These are phyloP conservation scores for Ictalurus punctatus DNA, from an alignment of 2,113 vertebrate genomes.

Conservation along the genomic window DNA sequence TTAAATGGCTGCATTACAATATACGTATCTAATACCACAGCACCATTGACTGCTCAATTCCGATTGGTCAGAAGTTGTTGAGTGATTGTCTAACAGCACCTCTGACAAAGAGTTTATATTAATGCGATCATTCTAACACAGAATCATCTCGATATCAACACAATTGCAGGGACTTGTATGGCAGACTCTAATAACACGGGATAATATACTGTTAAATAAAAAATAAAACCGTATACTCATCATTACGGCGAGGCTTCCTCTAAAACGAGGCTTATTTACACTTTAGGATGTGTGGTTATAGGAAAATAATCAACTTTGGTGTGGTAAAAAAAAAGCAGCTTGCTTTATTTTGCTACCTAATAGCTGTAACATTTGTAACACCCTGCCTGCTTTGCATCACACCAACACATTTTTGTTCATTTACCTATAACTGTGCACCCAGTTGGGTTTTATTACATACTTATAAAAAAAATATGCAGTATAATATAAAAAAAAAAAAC, in stretches of 20 bases:
- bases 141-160: background rate
- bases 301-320: background rate
- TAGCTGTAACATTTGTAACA: background rate
- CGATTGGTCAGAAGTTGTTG: background rate
- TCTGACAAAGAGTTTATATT: background rate
- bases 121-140: background rate
- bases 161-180: background rate
- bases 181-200: background rate
- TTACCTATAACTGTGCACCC: background rate
- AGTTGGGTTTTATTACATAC: background rate
- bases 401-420: background rate
- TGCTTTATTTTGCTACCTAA: background rate
- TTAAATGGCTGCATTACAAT: background rate
- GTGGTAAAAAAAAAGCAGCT: background rate
- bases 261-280: background rate
- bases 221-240: background rate
- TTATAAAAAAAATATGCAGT: background rate
- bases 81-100: background rate
- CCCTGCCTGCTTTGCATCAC: slow-evolving; percentile 2
- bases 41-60: background rate
- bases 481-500: background rate
- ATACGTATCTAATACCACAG: background rate
- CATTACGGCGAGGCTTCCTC: background rate
- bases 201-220: background rate
- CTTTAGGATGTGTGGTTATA: background rate